Evolutionary conservation across 64 coral and sea anemone species (phyloP).

Genomic region (Astreopora myriophthalma): DNA sequence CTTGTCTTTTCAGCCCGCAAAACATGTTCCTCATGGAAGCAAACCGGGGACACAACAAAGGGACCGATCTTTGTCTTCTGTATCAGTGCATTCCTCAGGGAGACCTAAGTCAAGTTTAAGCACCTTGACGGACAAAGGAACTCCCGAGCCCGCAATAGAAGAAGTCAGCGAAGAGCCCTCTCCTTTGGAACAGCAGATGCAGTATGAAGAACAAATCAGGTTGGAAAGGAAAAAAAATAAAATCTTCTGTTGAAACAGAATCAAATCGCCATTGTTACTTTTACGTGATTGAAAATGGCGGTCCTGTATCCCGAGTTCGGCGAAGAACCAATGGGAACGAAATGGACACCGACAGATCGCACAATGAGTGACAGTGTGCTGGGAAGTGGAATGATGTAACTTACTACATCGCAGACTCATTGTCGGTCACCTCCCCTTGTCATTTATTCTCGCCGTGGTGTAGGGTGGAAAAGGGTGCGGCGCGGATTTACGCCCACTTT

Average conservation of each 20-base stretch:
- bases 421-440: no score
- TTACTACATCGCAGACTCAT: no score
- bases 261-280: not conserved
- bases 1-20: conserved; percentile 7
- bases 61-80: conserved; percentile 80
- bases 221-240: not conserved
- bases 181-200: conserved; percentile 74
- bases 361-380: no score
- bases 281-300: no score
- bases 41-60: conserved; percentile 67
- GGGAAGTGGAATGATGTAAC: no score
- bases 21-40: conserved; percentile 54
- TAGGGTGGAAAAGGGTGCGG: no score
- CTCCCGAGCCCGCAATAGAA: conserved; percentile 68
- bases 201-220: conserved; percentile 88
- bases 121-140: conserved; percentile 72
- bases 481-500: no score
- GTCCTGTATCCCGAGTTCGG: no score
- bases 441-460: no score
- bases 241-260: not conserved
- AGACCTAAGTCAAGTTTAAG: conserved; percentile 93
- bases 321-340: no score
- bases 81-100: conserved; percentile 81
- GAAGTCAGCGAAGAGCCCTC: conserved; percentile 77
- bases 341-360: no score